Percentiles rank a stretch among this genome's conserved stretches.
phyloP scores from a whole-genome alignment of 2,797 vertebrate species.

The Acanthopagrus latus region DNA sequence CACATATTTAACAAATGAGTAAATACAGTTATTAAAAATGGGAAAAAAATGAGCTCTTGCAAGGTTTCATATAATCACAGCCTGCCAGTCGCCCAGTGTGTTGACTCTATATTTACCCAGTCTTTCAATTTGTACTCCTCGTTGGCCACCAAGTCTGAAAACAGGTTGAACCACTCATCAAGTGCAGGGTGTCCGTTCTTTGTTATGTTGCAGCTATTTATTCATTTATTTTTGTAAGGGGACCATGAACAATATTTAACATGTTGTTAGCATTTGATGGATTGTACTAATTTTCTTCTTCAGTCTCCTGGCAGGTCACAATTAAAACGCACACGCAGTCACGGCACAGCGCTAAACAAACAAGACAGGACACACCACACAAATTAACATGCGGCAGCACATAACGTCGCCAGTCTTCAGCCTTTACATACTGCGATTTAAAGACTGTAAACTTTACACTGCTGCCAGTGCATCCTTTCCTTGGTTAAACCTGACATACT shows the following conservation, averaged over 20 bases:
- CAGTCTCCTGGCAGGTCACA: neutral
- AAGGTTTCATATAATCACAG: constrained; percentile 10
- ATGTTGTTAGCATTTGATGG: neutral
- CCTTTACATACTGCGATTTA: neutral
- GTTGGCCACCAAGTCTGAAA: neutral
- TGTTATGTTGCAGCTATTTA: neutral
- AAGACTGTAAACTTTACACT: neutral
- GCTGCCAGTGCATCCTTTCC: neutral
- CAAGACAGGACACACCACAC: neutral
- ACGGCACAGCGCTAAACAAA: neutral
- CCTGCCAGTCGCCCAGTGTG: neutral
- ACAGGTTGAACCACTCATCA: neutral
- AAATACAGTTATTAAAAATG: constrained; percentile 7
- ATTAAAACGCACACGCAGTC: neutral
- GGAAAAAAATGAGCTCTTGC: constrained; percentile 3
- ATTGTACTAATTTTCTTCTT: neutral
- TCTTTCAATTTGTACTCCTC: constrained; percentile 3
- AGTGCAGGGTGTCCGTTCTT: neutral
- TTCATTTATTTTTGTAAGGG: neutral
- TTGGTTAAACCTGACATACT: neutral
- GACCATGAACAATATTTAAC: neutral
- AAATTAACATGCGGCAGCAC: neutral
- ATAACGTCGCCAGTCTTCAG: neutral
- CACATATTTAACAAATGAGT: neutral
- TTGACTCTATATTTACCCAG: constrained; percentile 3